Evolutionary conservation across 2,888 invertebrate genomes (phyloP).

Genomic region (Drosophila gaucha): DNA sequence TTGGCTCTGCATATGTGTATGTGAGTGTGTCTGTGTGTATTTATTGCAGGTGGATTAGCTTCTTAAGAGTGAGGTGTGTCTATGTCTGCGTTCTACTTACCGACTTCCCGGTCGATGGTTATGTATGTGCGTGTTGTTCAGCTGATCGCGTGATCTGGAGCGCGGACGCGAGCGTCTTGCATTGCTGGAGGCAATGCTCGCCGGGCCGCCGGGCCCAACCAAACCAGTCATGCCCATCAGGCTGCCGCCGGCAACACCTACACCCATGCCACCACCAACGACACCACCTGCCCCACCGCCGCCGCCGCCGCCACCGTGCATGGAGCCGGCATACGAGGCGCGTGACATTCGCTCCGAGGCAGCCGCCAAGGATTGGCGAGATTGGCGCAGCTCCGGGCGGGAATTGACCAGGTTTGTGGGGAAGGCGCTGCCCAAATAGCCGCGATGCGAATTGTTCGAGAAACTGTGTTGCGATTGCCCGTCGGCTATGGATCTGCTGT

Average conservation of each 20-base stretch:
- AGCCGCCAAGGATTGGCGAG: slow-evolving; percentile 93
- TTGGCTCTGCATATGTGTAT: neutral
- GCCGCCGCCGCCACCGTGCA: slow-evolving; percentile 84
- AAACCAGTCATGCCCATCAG: slow-evolving; percentile 78
- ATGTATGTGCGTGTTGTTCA: slow-evolving; percentile 85
- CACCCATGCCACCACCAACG: slow-evolving; percentile 39
- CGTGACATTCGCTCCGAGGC: slow-evolving; percentile 93
- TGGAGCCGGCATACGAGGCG: slow-evolving; percentile 89
- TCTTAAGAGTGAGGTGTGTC: slow-evolving; percentile 3
- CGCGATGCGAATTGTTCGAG: slow-evolving; percentile 91
- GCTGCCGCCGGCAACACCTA: slow-evolving; percentile 46
- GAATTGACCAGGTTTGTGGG: slow-evolving; percentile 91
- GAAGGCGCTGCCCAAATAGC: slow-evolving; percentile 88
- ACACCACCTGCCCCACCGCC: slow-evolving; percentile 63
- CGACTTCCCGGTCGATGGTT: slow-evolving; percentile 90
- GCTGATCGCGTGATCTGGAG: slow-evolving; percentile 90
- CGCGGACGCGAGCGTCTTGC: slow-evolving; percentile 90
- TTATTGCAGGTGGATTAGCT: slow-evolving; percentile 13
- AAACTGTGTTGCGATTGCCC: slow-evolving; percentile 96
- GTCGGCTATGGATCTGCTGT: slow-evolving; percentile 91
- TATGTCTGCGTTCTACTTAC: slow-evolving; percentile 84
- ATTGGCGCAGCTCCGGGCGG: slow-evolving; percentile 93
- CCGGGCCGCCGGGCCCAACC: slow-evolving; percentile 83
- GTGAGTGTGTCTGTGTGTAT: slow-evolving; percentile 30
- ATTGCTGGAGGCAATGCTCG: slow-evolving; percentile 86